Base-by-base conservation (phyloP, 2,888 invertebrate species). In the Troilus luridus region DNA sequence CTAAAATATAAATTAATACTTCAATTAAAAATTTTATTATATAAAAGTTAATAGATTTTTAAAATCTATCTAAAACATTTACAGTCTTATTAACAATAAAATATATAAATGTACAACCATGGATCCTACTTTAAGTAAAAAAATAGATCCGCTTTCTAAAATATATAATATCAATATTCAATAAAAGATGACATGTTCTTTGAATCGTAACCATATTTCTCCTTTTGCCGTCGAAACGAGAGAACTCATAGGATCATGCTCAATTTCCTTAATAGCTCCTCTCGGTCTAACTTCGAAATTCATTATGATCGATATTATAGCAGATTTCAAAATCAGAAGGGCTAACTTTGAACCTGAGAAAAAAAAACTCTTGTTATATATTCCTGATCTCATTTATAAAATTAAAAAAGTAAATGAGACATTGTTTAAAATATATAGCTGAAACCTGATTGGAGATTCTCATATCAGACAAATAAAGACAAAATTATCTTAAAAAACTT, bases 171-270 rank as follows among this genome's bases (percentile, higher is more conserved):
- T 41, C 41, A 21, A 0, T 54, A 56, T 54, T 81, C 56, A 85
- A 58, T 85, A 85, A 85, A 85, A 85, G 7, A 56, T 85, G 85
- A 85, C 85, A 58, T n/a, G 85, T 58, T 67, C 56, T 85, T 67
- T 91, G 88, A 92, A 91, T 58, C 19, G n/a, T 2, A 92, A 59
- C 72, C 72, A 88, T 19, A 92, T 81, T 60, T 90, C 81, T 21
- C 92, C 92, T 88, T 88, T 85, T 7, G 92, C 62, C 3, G 89
- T 67, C 12, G 91, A 88, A 17, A 92, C 19, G 17, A 92, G 91
- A 58, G 88, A 88, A 41, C 91, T 92, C 90, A 88, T 91, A 9
- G 92, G 91, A n/a, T 92, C 92, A 12, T 91, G 90, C 12, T 88
- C 41, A 5, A 91, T 56, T 9, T 88, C 91, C 24, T 90, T 89